A percentile compares a stretch with the other conserved stretches of the same genome.
phyloP scores from a whole-genome alignment of 2,113 vertebrate species.

The Ascaphus truei region DNA sequence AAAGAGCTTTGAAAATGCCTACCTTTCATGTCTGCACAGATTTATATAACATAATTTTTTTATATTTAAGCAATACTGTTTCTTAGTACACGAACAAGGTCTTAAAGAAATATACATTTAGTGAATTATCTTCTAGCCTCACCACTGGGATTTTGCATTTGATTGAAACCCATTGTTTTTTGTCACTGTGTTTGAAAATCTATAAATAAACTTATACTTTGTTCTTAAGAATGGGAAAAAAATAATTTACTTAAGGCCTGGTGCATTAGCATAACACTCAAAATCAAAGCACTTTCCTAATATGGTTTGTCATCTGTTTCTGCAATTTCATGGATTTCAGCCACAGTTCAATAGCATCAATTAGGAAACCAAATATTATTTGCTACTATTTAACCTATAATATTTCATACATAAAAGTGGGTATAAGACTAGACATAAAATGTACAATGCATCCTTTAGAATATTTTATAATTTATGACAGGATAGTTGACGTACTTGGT shows the following conservation, averaged over 20 bases:
- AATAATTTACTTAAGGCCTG: slow-evolving; percentile 12
- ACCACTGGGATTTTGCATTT: slow-evolving; percentile 15
- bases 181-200: slow-evolving; percentile 18
- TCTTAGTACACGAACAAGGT: slow-evolving; percentile 29
- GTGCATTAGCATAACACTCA: slow-evolving; percentile 3
- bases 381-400: no score
- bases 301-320: not conserved
- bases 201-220: slow-evolving; percentile 28
- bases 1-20: slow-evolving; percentile 8
- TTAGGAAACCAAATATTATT: not conserved
- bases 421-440: no score
- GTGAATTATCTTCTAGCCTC: slow-evolving; percentile 23
- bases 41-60: slow-evolving; percentile 30
- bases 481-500: no score
- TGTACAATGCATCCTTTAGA: no score
- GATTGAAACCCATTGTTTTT: slow-evolving; percentile 16
- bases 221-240: not conserved
- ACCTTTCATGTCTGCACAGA: not conserved
- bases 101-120: slow-evolving; percentile 31
- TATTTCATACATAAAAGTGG: no score
- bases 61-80: slow-evolving; percentile 17
- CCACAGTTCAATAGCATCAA: not conserved
- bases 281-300: slow-evolving; percentile 12
- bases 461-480: no score
- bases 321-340: not conserved